These are phyloP conservation scores for Epirrhoe tristata DNA, from an alignment of 2,888 invertebrate genomes.

Conservation along the genomic window DNA sequence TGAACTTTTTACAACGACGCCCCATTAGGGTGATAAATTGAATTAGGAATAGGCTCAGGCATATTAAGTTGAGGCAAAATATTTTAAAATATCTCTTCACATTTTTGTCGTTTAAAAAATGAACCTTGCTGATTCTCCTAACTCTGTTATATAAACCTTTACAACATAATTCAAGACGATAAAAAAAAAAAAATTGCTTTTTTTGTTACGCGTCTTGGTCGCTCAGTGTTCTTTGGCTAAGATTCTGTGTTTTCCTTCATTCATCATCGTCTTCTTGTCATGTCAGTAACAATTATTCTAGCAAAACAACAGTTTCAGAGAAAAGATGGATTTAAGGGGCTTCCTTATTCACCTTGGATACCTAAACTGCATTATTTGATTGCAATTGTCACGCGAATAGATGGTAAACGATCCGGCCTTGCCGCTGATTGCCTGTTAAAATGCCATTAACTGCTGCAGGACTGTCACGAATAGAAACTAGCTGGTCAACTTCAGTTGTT, in stretches of 20 bases:
- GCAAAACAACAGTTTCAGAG: neutral
- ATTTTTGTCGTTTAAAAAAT: neutral
- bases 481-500: slow-evolving; percentile 14
- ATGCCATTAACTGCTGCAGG: slow-evolving; percentile 35
- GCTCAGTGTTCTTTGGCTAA: too few relatives aligned
- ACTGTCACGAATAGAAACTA: neutral
- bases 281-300: too few relatives aligned
- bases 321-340: neutral
- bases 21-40: slow-evolving; percentile 11
- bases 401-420: slow-evolving; percentile 44
- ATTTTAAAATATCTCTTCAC: neutral
- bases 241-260: too few relatives aligned
- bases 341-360: slow-evolving; percentile 32
- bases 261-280: too few relatives aligned
- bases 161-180: too few relatives aligned
- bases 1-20: slow-evolving; percentile 10
- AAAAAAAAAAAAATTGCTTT: too few relatives aligned
- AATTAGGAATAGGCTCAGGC: neutral
- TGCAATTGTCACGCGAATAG: slow-evolving; percentile 40
- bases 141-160: too few relatives aligned
- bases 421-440: slow-evolving; percentile 47
- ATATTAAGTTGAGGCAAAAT: neutral
- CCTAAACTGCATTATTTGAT: slow-evolving; percentile 25
- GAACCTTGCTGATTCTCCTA: too few relatives aligned
- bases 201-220: too few relatives aligned